Conservation (phyloP, 2,888 invertebrate species). For the Malthinus seriepunctatus region DNA sequence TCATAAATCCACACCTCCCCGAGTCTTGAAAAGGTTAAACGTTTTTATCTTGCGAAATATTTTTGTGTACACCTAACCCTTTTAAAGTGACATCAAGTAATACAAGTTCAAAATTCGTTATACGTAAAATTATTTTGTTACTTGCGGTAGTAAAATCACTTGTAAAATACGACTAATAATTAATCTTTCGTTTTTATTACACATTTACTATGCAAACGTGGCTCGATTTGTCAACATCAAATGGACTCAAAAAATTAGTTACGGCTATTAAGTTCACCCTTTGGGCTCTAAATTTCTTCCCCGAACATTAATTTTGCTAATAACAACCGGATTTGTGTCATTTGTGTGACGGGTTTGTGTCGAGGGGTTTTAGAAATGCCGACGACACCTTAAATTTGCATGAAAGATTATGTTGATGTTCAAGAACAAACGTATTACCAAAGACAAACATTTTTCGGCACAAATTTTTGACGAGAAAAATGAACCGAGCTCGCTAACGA, state of each 20-base stretch:
- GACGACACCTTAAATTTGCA: slow-evolving; percentile 30
- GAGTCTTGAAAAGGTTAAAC: slow-evolving; percentile 5
- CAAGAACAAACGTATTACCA: not conserved
- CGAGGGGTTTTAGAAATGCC: slow-evolving; percentile 21
- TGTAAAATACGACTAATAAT: slow-evolving; percentile 11
- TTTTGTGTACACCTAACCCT: not conserved
- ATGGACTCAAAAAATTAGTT: slow-evolving; percentile 27
- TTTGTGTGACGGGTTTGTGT: slow-evolving; percentile 26
- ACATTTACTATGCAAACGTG: slow-evolving; percentile 19
- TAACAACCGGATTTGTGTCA: slow-evolving; percentile 30
- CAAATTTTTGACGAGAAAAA: not conserved
- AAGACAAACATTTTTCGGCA: not conserved
- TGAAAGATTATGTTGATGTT: slow-evolving; percentile 20
- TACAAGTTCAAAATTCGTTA: slow-evolving; percentile 23
- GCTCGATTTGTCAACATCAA: slow-evolving; percentile 27
- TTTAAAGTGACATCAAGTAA: slow-evolving; percentile 8
- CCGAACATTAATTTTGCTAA: slow-evolving; percentile 31
- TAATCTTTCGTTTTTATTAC: slow-evolving; percentile 27
- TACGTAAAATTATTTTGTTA: slow-evolving; percentile 14
- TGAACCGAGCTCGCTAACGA: not conserved
- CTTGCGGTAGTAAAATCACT: slow-evolving; percentile 8
- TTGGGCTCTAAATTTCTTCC: slow-evolving; percentile 25
- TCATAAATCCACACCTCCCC: slow-evolving; percentile 6
- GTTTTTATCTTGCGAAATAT: slow-evolving; percentile 7
- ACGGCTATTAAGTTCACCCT: slow-evolving; percentile 31